A percentile compares a stretch with the other conserved stretches of the same genome.
Conservation (phyloP, 2,113 vertebrate genomes). For the Dipodomys stephensi region DNA sequence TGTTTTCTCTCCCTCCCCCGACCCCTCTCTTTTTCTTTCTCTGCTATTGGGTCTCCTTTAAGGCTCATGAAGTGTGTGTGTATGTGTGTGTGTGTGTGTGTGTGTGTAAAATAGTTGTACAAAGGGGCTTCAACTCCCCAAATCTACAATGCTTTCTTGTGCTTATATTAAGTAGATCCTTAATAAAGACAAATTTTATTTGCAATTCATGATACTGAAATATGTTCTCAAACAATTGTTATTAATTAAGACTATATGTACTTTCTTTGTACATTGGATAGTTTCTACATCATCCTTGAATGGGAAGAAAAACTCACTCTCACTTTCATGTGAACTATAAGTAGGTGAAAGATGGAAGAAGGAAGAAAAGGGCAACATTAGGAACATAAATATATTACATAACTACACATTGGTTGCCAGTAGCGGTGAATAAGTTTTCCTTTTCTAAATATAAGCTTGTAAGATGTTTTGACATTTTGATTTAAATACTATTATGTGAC, state of each 20-base stretch:
- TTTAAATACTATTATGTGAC: not conserved
- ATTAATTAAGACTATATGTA: not conserved
- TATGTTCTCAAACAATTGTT: not conserved
- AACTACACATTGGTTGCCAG: not conserved
- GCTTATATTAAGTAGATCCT: not conserved
- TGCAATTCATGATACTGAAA: not conserved
- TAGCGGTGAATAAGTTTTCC: not conserved
- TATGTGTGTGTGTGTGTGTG: too few species aligned
- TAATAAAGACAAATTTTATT: not conserved
- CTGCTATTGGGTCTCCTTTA: too few species aligned
- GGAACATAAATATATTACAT: not conserved
- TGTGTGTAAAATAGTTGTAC: too few species aligned
- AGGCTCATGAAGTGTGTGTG: too few species aligned
- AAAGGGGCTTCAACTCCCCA: too few species aligned
- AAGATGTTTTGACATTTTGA: constrained; percentile 42
- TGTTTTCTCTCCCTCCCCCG: too few species aligned
- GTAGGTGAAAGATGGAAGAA: not conserved
- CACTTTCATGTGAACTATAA: not conserved
- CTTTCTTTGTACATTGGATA: not conserved
- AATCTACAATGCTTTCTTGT: not conserved
- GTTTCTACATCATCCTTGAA: not conserved
- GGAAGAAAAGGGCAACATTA: not conserved
- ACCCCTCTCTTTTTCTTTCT: too few species aligned
- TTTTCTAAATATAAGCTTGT: not conserved
- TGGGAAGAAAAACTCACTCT: not conserved